Evolutionary conservation across 2,797 vertebrate species (phyloP), one percentile per base, ranked within the genome.

Genomic region (Dermochelys coriacea): DNA sequence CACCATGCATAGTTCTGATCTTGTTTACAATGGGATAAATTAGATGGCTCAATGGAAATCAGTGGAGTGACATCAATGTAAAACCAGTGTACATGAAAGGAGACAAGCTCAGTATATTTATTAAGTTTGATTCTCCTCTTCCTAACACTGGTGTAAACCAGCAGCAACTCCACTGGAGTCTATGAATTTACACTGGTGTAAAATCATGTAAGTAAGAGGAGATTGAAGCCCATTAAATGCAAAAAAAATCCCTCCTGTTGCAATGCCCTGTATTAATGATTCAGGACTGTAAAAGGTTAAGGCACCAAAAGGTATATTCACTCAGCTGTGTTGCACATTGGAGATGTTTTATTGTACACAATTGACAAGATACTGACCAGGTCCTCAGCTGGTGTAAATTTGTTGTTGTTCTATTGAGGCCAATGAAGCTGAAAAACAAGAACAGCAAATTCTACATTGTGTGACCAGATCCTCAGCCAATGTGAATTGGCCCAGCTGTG

Each of bases 21-120:
- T 18, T 52, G 41, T 21, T 86, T n/a, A 19, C 0, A 1, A 37
- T 86, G 59, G 23, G 23, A 7, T 29, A 2, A 0, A 37, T 41
- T 47, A 8, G 0, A 0, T 4, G 34, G 55, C 54, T 82, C 5
- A 21, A 2, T 5, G 45, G 74, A 47, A 75, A 29, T 45, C 45
- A 75, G 74, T 29, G 25, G 45, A 47, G 41, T 29, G 25, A 75
- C 74, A 47, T 12, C 27, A 29, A 27, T 45, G 9, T 74, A 25
- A 41, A 61, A 34, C 31, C 31, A 34, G 34, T n/a, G 8, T 47
- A 45, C 12, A 27, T 47, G 25, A 45, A 47, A 75, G 74, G 45
- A 27, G 27, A 47, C 74, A 47, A 47, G 27, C 45, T 27, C 41
- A 75, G 14, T 47, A 75, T 47, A 75, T 47, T 75, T 74, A 74